A percentile compares a stretch with the other conserved stretches of the same genome.
phyloP scores from a whole-genome alignment of 2,113 vertebrate species.

The Pristiophorus japonicus region DNA sequence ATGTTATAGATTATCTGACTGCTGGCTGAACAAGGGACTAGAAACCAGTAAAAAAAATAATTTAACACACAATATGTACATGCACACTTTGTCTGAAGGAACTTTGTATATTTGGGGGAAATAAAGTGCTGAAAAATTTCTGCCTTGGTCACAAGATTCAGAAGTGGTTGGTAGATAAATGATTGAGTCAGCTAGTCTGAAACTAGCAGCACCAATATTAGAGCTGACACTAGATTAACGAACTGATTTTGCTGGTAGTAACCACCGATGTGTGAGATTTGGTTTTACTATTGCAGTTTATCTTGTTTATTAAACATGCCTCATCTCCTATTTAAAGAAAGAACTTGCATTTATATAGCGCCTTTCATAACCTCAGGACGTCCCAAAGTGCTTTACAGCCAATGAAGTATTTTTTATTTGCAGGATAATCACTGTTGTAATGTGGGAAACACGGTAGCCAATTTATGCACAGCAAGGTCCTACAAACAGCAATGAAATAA shows the following conservation, averaged over 20 bases:
- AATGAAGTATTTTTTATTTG: not conserved
- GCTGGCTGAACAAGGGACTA: too few species aligned
- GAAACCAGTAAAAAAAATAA: not conserved
- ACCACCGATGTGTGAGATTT: not conserved
- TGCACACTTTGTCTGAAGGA: not conserved
- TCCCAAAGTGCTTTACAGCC: not conserved
- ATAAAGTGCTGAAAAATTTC: not conserved
- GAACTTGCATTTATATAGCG: not conserved
- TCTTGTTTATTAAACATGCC: not conserved
- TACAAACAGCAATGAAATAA: not conserved
- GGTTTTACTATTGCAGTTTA: not conserved
- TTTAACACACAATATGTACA: not conserved
- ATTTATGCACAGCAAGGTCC: not conserved
- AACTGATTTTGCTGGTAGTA: not conserved
- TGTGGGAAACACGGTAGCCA: not conserved
- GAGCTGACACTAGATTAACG: not conserved
- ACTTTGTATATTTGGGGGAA: not conserved
- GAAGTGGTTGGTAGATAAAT: not conserved
- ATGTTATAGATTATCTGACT: not conserved
- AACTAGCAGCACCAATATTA: not conserved
- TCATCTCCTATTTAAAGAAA: not conserved
- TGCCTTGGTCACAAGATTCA: not conserved
- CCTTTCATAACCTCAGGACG: not conserved
- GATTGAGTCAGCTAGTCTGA: not conserved
- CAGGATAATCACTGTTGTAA: not conserved